These are phyloP conservation scores for Acrocephalus kingi DNA, from an alignment of 2,113 vertebrate genomes.

Conservation along the genomic window DNA sequence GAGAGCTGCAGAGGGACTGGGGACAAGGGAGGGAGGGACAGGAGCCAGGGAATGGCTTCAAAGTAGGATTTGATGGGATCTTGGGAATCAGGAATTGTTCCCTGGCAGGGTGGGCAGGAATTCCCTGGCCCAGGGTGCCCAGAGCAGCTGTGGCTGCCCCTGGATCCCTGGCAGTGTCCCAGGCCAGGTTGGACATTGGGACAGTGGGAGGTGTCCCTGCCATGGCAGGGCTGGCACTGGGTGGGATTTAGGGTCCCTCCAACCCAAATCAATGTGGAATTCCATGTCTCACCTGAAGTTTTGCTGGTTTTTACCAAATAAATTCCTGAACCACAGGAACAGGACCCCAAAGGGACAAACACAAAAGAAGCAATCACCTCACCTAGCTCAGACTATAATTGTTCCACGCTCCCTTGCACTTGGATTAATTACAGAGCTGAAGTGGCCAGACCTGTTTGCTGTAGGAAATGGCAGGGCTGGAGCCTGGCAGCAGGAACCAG, in stretches of 20 bases:
- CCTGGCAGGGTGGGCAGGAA: background rate
- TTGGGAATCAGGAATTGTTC: background rate
- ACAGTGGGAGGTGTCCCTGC: background rate
- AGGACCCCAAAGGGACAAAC: background rate
- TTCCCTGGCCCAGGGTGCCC: background rate
- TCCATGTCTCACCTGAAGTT: background rate
- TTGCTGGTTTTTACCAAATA: background rate
- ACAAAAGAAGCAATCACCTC: background rate
- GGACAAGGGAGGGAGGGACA: background rate
- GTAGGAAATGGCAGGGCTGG: background rate
- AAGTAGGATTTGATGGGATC: no score
- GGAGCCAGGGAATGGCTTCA: background rate
- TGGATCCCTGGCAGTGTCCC: background rate
- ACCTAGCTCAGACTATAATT: no score
- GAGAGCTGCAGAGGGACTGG: background rate
- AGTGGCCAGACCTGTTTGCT: background rate
- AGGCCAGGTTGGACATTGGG: background rate
- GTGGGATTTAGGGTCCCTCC: rapidly evolving
- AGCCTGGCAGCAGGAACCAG: background rate
- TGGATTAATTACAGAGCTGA: background rate
- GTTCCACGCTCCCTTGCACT: background rate
- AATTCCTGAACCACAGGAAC: background rate
- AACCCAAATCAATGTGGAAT: background rate
- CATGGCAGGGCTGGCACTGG: background rate
- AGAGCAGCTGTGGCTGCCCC: background rate